Percentiles rank a stretch among this genome's conserved stretches.
Conservation (phyloP, 1,140 invertebrate species). For the Meloidogyne hapla region DNA sequence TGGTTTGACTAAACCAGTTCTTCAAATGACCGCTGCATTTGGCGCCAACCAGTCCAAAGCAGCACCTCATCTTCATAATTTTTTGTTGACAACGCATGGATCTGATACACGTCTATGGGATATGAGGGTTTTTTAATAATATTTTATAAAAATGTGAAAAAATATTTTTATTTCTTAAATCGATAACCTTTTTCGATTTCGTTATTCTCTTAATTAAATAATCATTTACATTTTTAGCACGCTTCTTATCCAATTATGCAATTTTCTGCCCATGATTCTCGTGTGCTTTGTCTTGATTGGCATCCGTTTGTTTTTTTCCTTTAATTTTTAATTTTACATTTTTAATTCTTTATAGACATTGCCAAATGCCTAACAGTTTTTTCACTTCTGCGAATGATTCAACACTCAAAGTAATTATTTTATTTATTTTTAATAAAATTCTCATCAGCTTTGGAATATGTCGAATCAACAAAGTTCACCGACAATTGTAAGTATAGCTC, state of each 20-base stretch:
- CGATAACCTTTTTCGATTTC: too few relatives aligned
- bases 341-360: conserved; percentile 8
- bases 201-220: neutral
- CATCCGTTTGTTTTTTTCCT: conserved; percentile 27
- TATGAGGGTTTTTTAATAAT: conserved; percentile 26
- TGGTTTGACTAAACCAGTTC: conserved; percentile 28
- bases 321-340: conserved; percentile 4
- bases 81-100: conserved; percentile 38
- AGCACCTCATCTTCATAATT: conserved; percentile 32
- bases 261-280: conserved; percentile 21
- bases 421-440: neutral
- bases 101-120: conserved; percentile 43
- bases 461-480: conserved; percentile 14
- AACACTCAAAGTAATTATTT: conserved; percentile 7
- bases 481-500: conserved; percentile 9
- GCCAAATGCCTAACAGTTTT: conserved; percentile 25
- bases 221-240: conserved; percentile 26
- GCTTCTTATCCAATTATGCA: conserved; percentile 28
- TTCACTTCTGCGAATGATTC: conserved; percentile 33
- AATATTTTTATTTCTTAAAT: too few relatives aligned
- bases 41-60: conserved; percentile 42
- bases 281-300: conserved; percentile 36
- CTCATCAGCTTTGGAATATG: conserved; percentile 24
- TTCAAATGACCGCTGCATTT: conserved; percentile 29
- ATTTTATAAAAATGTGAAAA: neutral